These are phyloP conservation scores for Todiramphus saurophagus DNA, from an alignment of 2,113 vertebrate species.

Conservation along the genomic window DNA sequence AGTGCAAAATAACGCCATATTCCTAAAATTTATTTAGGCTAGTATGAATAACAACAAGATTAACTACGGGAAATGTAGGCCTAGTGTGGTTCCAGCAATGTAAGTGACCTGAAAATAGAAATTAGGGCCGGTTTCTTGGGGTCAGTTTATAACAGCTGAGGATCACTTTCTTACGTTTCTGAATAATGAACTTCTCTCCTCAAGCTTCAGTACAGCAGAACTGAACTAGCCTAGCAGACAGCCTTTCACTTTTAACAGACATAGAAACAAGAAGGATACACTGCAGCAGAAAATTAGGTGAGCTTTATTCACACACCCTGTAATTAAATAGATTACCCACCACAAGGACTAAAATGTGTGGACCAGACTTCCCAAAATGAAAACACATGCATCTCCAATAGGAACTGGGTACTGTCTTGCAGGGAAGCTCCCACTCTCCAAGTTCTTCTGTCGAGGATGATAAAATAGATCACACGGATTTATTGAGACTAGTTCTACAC, in stretches of 20 bases:
- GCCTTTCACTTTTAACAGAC: not conserved
- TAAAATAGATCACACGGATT: not conserved
- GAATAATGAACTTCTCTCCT: not conserved
- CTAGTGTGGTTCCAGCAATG: not conserved
- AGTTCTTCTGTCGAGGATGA: not conserved
- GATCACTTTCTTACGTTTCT: not conserved
- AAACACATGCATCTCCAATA: not conserved
- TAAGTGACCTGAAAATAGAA: not conserved
- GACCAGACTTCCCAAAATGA: not conserved
- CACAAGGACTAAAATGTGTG: not conserved
- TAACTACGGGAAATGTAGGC: not conserved
- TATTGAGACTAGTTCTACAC: not conserved
- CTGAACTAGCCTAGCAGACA: not conserved
- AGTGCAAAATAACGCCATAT: not conserved
- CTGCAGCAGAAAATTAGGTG: slow-evolving; percentile 28
- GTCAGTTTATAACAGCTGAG: not conserved
- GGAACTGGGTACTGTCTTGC: not conserved
- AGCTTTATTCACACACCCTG: slow-evolving; percentile 17
- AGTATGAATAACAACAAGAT: not conserved
- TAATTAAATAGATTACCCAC: slow-evolving; percentile 41
- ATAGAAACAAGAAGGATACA: not conserved
- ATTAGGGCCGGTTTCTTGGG: not conserved
- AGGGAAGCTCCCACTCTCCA: not conserved
- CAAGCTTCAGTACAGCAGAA: not conserved
- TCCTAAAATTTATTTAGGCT: not conserved